A percentile compares a stretch with the other conserved stretches of the same genome.
phyloP scores from a whole-genome alignment of 2,113 vertebrate species.

The Sarotherodon lohbergeri region DNA sequence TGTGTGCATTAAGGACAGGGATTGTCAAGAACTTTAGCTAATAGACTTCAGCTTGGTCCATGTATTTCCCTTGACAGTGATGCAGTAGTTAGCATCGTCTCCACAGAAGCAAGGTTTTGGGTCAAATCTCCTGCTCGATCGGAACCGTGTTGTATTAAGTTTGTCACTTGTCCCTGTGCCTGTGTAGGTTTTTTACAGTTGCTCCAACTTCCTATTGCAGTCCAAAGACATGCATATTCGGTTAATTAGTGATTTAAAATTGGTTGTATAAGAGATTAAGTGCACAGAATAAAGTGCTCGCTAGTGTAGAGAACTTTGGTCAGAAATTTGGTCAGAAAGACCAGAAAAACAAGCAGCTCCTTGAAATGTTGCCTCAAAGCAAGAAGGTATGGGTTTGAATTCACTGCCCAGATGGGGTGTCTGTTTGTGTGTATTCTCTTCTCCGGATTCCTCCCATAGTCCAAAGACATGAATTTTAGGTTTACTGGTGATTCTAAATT shows the following conservation, averaged over 20 bases:
- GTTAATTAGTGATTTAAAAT: background rate
- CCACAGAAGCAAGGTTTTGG: background rate
- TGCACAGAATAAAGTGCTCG: background rate
- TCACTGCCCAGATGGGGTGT: background rate
- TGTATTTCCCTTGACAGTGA: background rate
- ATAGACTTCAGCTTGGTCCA: constrained; percentile 78
- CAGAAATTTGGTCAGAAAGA: background rate
- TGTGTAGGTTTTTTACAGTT: background rate
- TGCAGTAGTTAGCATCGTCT: background rate
- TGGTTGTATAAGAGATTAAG: background rate
- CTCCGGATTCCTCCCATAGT: background rate
- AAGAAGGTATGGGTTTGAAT: background rate
- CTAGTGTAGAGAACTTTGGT: background rate
- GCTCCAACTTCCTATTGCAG: background rate
- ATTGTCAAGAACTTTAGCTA: constrained; percentile 68
- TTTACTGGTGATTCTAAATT: background rate
- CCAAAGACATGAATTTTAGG: background rate
- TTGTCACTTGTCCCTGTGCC: background rate
- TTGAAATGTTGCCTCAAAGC: background rate
- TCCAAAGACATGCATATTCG: background rate
- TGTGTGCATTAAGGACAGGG: background rate
- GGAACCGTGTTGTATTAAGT: background rate
- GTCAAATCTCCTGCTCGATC: background rate
- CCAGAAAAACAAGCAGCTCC: background rate
- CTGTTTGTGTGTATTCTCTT: background rate